Conservation (phyloP, 1,140 invertebrate species). For the Lucilia cuprina region DNA sequence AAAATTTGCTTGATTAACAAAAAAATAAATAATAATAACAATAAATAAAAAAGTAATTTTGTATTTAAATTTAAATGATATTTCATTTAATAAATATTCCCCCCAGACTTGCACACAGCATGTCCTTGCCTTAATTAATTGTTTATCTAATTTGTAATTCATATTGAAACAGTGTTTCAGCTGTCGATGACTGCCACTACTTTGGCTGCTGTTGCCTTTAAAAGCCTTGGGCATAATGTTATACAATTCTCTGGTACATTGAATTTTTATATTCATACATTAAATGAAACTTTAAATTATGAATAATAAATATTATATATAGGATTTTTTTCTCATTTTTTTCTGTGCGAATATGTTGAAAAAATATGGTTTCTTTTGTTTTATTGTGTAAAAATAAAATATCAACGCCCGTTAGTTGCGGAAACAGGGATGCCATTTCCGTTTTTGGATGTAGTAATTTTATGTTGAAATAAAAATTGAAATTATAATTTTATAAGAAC, state of each 20-base stretch:
- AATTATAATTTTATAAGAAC: too few species aligned
- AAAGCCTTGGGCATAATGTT: background rate
- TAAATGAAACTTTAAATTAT: slow-evolving; percentile 4
- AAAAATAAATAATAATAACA: too few species aligned
- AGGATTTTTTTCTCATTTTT: too few species aligned
- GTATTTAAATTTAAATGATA: background rate
- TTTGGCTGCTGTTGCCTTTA: background rate
- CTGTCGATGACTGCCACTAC: background rate
- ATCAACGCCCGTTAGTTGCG: too few species aligned
- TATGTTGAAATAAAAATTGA: too few species aligned
- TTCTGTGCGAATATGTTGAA: background rate
- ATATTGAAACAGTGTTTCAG: background rate
- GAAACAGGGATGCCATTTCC: too few species aligned
- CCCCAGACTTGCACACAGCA: background rate
- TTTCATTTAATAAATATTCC: background rate
- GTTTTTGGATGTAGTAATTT: too few species aligned
- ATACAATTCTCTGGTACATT: background rate
- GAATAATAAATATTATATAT: background rate
- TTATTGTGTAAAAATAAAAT: background rate
- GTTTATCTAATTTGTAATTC: background rate
- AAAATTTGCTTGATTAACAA: too few species aligned
- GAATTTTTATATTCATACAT: background rate
- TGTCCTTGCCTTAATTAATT: background rate
- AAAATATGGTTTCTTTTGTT: slow-evolving; percentile 10
- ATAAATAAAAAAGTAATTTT: background rate